Evolutionary conservation across 2,113 vertebrate genomes (phyloP), one percentile per base, ranked within the genome.

Genomic region (Ailuropoda melanoleuca): DNA sequence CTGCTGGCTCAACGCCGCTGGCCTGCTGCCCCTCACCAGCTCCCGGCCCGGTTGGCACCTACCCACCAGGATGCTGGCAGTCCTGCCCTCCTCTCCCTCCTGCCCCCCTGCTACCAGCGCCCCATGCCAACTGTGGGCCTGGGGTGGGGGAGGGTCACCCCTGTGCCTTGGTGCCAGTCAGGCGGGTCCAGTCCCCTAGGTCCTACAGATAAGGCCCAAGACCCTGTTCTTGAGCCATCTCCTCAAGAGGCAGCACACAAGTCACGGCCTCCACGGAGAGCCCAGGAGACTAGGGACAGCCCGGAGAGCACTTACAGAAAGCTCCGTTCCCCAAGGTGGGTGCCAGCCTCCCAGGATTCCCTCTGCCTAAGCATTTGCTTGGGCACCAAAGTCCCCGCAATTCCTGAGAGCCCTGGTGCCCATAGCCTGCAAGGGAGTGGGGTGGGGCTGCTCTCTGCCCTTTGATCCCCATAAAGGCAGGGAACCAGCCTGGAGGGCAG

Each of bases 11-110:
- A 39, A 58, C 93, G 97, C 98, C 96, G 55, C 97, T 98, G 98
- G 97, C 98, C 98, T 97, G 97, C 95, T 98, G 97, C 97, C 98
- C 97, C 97, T 98, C 96, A 98, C 97, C 98, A 97, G 97, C 98
- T 98, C 98, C 97, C 98, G 66, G 97, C 98, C 98, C 93, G 98
- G 98, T 97, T 98, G 98, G 98, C 98, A 98, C 97, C 97, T 97
- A 97, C 98, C 97, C 98, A 98, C 97, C 98, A 98, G 98, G 97
- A 98, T 98, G 97, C 97, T 98, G 97, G 98, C 98, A 98, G 96
- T 97, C 95, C 94, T 97, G 98, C 96, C 94, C 97, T 97, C 95
- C 88, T 96, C 95, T 98, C 97, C 95, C 95, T 97, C 93, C 97
- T 92, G 88, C 96, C 93, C 97, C 93, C 97, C 97, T 98, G 97